phyloP scores from a whole-genome alignment of 2,113 vertebrate species.

The Edolisoma coerulescens region DNA sequence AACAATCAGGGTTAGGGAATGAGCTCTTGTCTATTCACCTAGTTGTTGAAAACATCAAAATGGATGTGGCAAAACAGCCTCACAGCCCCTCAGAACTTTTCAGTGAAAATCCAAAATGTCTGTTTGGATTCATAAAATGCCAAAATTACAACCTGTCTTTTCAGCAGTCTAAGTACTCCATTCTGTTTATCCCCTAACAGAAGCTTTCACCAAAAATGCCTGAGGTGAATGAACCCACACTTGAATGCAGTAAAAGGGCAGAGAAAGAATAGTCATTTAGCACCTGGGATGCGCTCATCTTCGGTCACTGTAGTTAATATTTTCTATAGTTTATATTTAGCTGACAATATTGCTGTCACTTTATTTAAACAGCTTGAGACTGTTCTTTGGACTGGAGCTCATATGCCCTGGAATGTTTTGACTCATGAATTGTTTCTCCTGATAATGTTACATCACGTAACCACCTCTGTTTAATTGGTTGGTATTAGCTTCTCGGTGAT shows the following conservation, averaged over 20 bases:
- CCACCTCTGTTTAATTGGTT: conserved; percentile 87
- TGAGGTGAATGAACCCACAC: background rate
- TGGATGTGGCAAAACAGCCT: background rate
- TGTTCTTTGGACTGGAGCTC: conserved; percentile 86
- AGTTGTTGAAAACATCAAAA: background rate
- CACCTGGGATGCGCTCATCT: conserved; percentile 71
- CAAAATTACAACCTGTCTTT: background rate
- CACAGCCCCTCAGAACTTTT: background rate
- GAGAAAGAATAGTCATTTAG: conserved; percentile 8
- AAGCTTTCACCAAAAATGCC: background rate
- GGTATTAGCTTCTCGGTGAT: conserved; percentile 76
- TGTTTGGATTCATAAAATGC: background rate
- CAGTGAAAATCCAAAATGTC: background rate
- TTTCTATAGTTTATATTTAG: conserved; percentile 90
- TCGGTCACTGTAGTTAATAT: conserved; percentile 74
- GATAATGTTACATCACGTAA: conserved; percentile 97
- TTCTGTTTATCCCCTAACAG: background rate
- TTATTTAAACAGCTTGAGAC: conserved; percentile 88
- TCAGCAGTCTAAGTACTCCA: background rate
- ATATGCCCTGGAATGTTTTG: conserved; percentile 95
- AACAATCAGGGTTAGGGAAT: background rate
- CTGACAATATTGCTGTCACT: conserved; percentile 92
- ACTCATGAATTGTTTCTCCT: conserved; percentile 97
- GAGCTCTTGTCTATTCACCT: background rate
- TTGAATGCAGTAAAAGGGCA: background rate